A percentile compares a stretch with the other conserved stretches of the same genome.
These are phyloP conservation scores for Escarpia spicata DNA, from an alignment of 2,888 invertebrate genomes.

Conservation along the genomic window DNA sequence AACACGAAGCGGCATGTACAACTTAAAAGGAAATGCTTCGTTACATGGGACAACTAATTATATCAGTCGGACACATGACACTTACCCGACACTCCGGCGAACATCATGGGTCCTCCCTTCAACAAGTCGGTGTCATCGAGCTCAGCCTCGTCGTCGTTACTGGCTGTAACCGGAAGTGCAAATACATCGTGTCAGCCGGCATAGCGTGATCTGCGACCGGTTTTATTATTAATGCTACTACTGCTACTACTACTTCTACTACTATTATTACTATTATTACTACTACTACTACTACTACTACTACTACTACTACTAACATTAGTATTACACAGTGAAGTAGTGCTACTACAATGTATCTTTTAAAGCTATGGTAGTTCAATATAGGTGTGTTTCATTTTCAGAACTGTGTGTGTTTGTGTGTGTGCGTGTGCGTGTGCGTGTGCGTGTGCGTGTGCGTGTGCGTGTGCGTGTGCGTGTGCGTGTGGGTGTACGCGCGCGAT, in stretches of 20 bases:
- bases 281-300: constrained; percentile 28
- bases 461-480: too few species aligned
- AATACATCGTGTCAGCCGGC: neutral
- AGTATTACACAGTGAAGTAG: too few species aligned
- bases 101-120: neutral
- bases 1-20: too few species aligned
- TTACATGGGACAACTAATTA: neutral
- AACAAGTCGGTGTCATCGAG: neutral
- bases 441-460: too few species aligned
- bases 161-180: neutral
- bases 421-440: too few species aligned
- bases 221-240: constrained; percentile 17
- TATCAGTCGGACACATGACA: neutral
- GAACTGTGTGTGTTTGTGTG: too few species aligned
- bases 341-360: too few species aligned
- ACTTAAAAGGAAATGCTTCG: too few species aligned
- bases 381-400: too few species aligned
- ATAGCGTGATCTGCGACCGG: neutral
- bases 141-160: neutral
- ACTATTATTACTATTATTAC: constrained; percentile 25
- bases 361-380: too few species aligned
- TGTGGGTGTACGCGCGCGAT: too few species aligned
- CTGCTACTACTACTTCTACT: constrained; percentile 24
- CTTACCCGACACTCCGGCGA: neutral
- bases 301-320: constrained; percentile 24